These are phyloP conservation scores for Sebastes hubbsi DNA, from an alignment of 2,797 vertebrate species.

Conservation along the genomic window DNA sequence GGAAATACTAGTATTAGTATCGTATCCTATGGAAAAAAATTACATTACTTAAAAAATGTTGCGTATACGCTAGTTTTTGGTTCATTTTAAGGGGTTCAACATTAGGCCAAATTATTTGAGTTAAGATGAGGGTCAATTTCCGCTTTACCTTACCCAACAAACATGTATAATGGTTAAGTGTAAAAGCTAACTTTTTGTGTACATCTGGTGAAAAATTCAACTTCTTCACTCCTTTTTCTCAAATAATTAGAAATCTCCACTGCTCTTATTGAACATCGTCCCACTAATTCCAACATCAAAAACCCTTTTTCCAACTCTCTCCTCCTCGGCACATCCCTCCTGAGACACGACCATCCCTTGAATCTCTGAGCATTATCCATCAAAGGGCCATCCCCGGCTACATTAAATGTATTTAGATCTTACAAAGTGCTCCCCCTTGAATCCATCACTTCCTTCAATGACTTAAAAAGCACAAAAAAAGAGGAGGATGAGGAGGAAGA, in stretches of 20 bases:
- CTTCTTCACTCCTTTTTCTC: neutral
- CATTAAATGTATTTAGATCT: slow-evolving; percentile 77
- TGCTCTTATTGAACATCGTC: neutral
- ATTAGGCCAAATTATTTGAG: neutral
- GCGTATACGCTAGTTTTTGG: neutral
- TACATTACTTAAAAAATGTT: neutral
- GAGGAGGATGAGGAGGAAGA: neutral
- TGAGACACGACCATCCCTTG: slow-evolving; percentile 38
- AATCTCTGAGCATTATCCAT: slow-evolving; percentile 51
- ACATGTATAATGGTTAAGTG: neutral
- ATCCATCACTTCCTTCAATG: slow-evolving; percentile 76
- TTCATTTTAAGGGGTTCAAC: neutral
- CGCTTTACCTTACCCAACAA: neutral
- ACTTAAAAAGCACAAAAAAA: slow-evolving; percentile 60
- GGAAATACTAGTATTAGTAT: neutral
- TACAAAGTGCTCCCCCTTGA: slow-evolving; percentile 76
- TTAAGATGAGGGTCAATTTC: neutral
- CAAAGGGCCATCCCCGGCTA: slow-evolving; percentile 55
- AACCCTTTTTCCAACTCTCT: neutral
- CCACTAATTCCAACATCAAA: slow-evolving; percentile 3
- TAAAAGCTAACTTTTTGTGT: neutral
- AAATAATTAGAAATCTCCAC: neutral
- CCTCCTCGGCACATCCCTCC: slow-evolving; percentile 34
- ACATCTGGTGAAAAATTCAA: neutral
- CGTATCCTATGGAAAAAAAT: neutral